Percentiles rank a stretch among this genome's conserved stretches.
These are phyloP conservation scores for Drosophila seguyi DNA, from an alignment of 1,140 invertebrate species.

Conservation along the genomic window DNA sequence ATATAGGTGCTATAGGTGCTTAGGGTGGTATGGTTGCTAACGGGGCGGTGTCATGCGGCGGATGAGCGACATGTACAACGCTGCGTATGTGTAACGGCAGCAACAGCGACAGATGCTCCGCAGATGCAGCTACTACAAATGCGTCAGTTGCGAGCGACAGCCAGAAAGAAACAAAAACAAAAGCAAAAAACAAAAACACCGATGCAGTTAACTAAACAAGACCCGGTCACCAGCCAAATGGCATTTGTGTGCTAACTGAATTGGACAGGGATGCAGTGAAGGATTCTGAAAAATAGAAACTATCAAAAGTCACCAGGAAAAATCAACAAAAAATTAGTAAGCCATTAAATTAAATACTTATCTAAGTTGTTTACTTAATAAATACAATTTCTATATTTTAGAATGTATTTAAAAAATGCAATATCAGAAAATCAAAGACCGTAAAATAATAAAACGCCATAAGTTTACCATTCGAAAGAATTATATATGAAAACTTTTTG, in stretches of 20 bases:
- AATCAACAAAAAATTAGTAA: not conserved
- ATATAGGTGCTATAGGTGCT: not conserved
- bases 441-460: not conserved
- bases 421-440: not conserved
- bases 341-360: no score
- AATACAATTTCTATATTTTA: not conserved
- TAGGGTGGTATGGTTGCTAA: not conserved
- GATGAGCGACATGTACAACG: conserved; percentile 61
- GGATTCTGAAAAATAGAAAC: not conserved
- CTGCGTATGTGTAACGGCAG: conserved; percentile 50
- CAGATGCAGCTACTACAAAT: conserved; percentile 32
- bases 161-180: conserved; percentile 8
- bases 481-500: no score
- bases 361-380: no score
- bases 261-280: conserved; percentile 31
- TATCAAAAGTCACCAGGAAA: not conserved
- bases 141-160: conserved; percentile 36
- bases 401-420: not conserved
- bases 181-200: conserved; percentile 21
- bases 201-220: conserved; percentile 69
- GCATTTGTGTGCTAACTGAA: conserved; percentile 18
- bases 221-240: conserved; percentile 19
- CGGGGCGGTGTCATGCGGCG: conserved; percentile 20
- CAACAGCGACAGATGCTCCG: conserved; percentile 28
- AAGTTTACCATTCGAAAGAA: no score